A percentile compares a stretch with the other conserved stretches of the same genome.
phyloP scores from a whole-genome alignment of 2,113 vertebrate genomes.

The Coturnix japonica region DNA sequence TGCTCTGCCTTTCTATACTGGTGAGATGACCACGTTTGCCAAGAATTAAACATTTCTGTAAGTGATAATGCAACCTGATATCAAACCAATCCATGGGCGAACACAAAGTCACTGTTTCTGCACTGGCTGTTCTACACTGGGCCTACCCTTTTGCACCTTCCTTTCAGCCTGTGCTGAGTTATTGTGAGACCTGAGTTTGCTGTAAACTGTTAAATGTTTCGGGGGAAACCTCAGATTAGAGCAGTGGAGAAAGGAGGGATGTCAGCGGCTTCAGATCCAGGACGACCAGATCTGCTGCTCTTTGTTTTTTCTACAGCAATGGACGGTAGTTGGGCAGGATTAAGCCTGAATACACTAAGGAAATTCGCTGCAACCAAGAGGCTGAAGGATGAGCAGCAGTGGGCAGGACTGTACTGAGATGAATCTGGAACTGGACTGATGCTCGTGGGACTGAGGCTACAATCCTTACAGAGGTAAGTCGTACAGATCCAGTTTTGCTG shows the following conservation, averaged over 20 bases:
- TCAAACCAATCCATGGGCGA: not conserved
- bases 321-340: rapidly evolving
- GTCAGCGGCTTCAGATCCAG: not conserved
- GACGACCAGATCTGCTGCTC: not conserved
- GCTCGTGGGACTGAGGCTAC: not conserved
- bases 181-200: not conserved
- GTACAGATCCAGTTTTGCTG: rapidly evolving
- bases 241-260: not conserved
- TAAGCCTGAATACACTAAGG: rapidly evolving
- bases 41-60: not conserved
- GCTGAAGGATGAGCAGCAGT: not conserved
- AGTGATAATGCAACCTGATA: not conserved
- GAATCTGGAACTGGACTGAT: not conserved
- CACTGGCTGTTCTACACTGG: rapidly evolving
- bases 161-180: not conserved
- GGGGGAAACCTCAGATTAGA: not conserved
- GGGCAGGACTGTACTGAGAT: rapidly evolving
- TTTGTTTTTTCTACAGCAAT: not conserved
- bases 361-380: rapidly evolving
- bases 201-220: not conserved
- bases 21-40: not conserved
- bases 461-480: not conserved
- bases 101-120: rapidly evolving
- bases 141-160: not conserved
- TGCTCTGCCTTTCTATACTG: rapidly evolving